Evolutionary conservation across 2,888 invertebrate genomes (phyloP), one percentile per base, ranked within the genome.

Genomic region (Salticus scenicus): DNA sequence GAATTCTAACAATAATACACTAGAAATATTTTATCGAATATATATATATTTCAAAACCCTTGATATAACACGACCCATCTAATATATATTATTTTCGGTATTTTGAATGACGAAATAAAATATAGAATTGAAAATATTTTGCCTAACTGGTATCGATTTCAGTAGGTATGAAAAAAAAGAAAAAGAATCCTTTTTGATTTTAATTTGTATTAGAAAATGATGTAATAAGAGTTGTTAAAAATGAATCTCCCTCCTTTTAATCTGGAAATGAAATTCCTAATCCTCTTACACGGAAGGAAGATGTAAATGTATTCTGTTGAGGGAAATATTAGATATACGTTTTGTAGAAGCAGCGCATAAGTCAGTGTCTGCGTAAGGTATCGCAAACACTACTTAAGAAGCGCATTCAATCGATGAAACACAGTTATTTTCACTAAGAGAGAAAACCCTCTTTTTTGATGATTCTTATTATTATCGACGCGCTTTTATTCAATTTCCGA

Each of bases 381-480:
- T 57, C 24, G 57, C 57, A 57, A 57, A 57, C 57, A 57, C 57
- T 57, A 57, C 57, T 57, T 57, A 57, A 57, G 57, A 57, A 57
- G 57, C 57, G 24, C 24, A 57, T 57, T 57, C 24, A 57, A 57
- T 57, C 57, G 57, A 57, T 57, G 4, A 57, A 57, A 57, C 20
- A 24, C 5, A 57, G 5, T 57, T 57, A 57, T 57, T 57, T 57
- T 57, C 57, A 24, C 57, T 57, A 5, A n/a, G 24, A 24, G 57
- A 12, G 17, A 57, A 24, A 57, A 57, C 4, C 12, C 4, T 5
- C 57, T 57, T 57, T 57, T 57, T 57, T n/a, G n/a, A n/a, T n/a
- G n/a, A n/a, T n/a, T n/a, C n/a, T n/a, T 17, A 14, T 37, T 12
- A 8, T 17, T n/a, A 10, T 17, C 47, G 10, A 47, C 2, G 17